Conservation (phyloP, 2,888 invertebrate species). For the Isotomurus palustris region DNA sequence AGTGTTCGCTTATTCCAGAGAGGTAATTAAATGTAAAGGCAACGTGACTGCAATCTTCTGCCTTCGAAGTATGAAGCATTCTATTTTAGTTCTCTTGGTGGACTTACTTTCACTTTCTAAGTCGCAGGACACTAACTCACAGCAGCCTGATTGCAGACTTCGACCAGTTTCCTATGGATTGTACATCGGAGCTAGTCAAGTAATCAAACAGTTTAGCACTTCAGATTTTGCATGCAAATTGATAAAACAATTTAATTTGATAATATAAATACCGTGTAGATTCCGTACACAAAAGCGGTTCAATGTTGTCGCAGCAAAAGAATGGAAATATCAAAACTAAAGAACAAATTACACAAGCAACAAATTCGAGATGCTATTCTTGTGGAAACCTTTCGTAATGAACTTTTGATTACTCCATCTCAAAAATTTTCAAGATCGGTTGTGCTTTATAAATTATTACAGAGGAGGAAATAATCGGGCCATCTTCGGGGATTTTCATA, state of each 20-base stretch:
- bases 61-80: too few relatives aligned
- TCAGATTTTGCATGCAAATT: not conserved
- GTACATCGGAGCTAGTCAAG: not conserved
- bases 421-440: not conserved
- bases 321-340: not conserved
- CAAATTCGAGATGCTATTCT: not conserved
- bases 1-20: too few relatives aligned
- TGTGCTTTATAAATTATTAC: not conserved
- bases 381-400: conserved; percentile 1
- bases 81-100: too few relatives aligned
- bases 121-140: too few relatives aligned
- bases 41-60: too few relatives aligned
- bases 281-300: not conserved
- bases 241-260: too few relatives aligned
- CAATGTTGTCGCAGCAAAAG: not conserved
- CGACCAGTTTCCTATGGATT: not conserved
- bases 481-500: not conserved
- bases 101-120: too few relatives aligned
- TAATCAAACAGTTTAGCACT: not conserved
- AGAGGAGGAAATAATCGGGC: conserved; percentile 5
- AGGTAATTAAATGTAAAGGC: too few relatives aligned
- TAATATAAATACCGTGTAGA: too few relatives aligned
- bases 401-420: not conserved
- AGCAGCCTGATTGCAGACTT: conserved; percentile 10
- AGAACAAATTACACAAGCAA: not conserved